Evolutionary conservation across 2,797 vertebrate genomes (phyloP), one percentile per base, ranked within the genome.

Genomic region (Cheirogaleus major): DNA sequence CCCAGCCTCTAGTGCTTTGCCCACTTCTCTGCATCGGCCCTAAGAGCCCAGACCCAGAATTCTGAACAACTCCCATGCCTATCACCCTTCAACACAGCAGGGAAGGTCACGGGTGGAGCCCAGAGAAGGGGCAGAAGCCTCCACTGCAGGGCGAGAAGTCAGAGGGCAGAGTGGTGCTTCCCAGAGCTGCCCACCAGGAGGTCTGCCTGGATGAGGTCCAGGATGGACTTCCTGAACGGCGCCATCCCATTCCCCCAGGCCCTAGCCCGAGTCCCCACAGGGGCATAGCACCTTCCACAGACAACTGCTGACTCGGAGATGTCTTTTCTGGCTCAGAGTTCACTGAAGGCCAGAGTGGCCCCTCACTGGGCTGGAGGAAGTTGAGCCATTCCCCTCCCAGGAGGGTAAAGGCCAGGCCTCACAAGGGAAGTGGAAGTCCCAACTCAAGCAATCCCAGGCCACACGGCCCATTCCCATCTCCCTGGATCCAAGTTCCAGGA

Each of bases 291-390:
- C 35, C 20, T 27, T 70, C 67, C 7, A 3, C 17, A 55, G n/a
- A 50, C 20, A 87, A 73, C 41, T 95, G 88, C 69, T 89, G 92
- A 75, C 48, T 22, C 7, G 9, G 35, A 57, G 3, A 25, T 48
- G 13, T 17, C 67, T 85, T 91, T 45, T 76, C 70, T 80, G 94
- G 43, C 94, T 38, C 86, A 94, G 79, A 75, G 94, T 61, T 97
- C 93, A 94, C 61, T 27, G 12, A 50, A 65, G 75, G 83, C 5
- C 45, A 55, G 72, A 55, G 65, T 43, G 52, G 13, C 41, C 67
- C 70, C 57, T 85, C 38, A 9, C 30, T 18, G 45, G 69, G 59
- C 70, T 75, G 35, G 78, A 96, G 95, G 95, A 98, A 98, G 96
- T 90, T 0, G 0, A 4, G 59, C 30, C 55, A 70, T 97, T 97